phyloP scores from a whole-genome alignment of 2,113 vertebrate species.

The Tringa solitaria region DNA sequence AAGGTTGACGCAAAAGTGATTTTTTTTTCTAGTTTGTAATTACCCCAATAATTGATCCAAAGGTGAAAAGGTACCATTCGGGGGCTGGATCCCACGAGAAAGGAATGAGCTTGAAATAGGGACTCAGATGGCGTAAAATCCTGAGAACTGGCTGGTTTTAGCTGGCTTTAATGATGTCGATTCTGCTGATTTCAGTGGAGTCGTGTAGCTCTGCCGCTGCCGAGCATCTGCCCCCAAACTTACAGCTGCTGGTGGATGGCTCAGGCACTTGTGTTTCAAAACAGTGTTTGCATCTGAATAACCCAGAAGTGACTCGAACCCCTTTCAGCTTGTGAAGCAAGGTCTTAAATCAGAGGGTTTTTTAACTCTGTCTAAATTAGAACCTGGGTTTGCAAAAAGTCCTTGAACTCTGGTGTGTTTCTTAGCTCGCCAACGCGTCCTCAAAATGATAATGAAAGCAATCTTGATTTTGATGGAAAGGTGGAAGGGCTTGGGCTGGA shows the following conservation, averaged over 20 bases:
- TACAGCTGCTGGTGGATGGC: conserved; percentile 48
- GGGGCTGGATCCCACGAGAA: background rate
- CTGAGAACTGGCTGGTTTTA: background rate
- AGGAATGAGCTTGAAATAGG: background rate
- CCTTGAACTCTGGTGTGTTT: background rate
- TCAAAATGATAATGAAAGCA: background rate
- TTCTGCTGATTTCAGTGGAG: conserved; percentile 42
- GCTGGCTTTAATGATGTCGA: conserved; percentile 4
- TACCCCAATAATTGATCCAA: background rate
- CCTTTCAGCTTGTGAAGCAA: background rate
- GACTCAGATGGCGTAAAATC: background rate
- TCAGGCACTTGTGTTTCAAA: conserved; percentile 14
- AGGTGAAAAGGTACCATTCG: background rate
- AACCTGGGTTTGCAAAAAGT: background rate
- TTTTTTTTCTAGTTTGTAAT: background rate
- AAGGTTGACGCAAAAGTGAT: background rate
- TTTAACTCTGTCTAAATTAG: background rate
- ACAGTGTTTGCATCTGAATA: conserved; percentile 27
- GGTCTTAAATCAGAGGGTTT: background rate
- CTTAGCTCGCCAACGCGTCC: background rate
- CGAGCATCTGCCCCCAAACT: conserved; percentile 19
- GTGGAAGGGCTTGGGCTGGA: background rate
- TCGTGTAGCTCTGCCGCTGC: background rate
- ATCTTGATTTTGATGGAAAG: background rate
- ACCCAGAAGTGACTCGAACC: background rate